These are phyloP conservation scores for Sebastes minor DNA, from an alignment of 2,797 vertebrate genomes.

Conservation along the genomic window DNA sequence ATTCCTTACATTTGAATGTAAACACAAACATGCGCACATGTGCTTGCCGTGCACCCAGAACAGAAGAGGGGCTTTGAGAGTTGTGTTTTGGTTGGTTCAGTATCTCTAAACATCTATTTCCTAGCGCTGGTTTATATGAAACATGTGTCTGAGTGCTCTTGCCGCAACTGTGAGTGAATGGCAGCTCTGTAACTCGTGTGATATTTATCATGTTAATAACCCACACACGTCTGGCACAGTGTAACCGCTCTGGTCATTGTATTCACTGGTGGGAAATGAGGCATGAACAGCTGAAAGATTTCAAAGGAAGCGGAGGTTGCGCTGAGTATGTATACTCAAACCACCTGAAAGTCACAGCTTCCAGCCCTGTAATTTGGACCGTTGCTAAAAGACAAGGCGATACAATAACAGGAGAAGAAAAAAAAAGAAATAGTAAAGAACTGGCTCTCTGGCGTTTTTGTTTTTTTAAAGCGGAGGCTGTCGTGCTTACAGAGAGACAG, in stretches of 20 bases:
- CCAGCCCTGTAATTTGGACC: slow-evolving; percentile 58
- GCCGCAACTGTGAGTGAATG: slow-evolving; percentile 24
- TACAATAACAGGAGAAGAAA: slow-evolving; percentile 3
- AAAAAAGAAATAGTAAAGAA: neutral
- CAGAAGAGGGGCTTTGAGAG: neutral
- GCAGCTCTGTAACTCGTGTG: slow-evolving; percentile 23
- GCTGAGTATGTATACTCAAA: slow-evolving; percentile 16
- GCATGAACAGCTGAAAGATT: slow-evolving; percentile 60
- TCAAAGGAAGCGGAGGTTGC: slow-evolving; percentile 57
- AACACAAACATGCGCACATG: slow-evolving; percentile 19
- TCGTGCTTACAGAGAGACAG: slow-evolving; percentile 34
- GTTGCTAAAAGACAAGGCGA: slow-evolving; percentile 32
- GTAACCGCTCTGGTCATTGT: slow-evolving; percentile 42
- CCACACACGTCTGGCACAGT: slow-evolving; percentile 59
- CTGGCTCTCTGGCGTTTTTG: neutral
- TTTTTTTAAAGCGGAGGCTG: slow-evolving; percentile 6
- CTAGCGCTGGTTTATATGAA: slow-evolving; percentile 34
- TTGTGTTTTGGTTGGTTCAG: slow-evolving; percentile 11
- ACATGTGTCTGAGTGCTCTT: slow-evolving; percentile 31
- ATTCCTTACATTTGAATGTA: slow-evolving; percentile 45
- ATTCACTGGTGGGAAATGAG: slow-evolving; percentile 62
- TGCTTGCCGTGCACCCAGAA: neutral
- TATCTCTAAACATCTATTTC: slow-evolving; percentile 18
- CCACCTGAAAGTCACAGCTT: slow-evolving; percentile 60
- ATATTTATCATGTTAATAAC: slow-evolving; percentile 67